Conservation (phyloP, 2,797 vertebrate genomes). For the Onychomys torridus region DNA sequence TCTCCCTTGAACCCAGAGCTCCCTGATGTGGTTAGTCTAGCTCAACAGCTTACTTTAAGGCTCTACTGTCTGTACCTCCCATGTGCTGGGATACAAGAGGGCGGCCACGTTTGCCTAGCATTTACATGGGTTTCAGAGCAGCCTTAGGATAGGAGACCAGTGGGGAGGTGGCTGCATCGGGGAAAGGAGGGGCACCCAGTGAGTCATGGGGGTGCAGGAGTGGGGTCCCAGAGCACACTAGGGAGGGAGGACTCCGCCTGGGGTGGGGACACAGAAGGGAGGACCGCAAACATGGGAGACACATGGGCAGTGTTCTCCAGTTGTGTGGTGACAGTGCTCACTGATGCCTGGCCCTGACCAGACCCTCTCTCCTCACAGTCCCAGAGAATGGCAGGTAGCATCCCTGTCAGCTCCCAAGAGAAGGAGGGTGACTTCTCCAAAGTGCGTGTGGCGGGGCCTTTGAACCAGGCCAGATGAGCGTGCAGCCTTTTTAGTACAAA, state of each 20-base stretch:
- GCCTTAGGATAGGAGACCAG: neutral
- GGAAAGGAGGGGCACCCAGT: neutral
- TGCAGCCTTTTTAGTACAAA: neutral
- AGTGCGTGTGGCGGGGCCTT: neutral
- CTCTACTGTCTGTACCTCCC: neutral
- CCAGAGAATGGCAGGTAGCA: neutral
- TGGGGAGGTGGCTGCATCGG: neutral
- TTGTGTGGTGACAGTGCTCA: accelerated
- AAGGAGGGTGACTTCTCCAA: neutral
- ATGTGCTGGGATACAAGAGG: neutral
- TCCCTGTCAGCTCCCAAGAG: neutral
- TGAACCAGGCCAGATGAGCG: neutral
- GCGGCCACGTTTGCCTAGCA: neutral
- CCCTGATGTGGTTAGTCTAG: neutral
- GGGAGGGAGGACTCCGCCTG: neutral
- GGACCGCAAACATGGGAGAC: neutral
- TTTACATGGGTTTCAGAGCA: neutral
- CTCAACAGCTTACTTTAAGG: neutral
- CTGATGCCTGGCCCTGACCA: neutral
- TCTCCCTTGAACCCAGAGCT: neutral
- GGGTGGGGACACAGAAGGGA: neutral
- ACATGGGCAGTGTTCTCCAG: neutral
- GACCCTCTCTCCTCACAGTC: neutral
- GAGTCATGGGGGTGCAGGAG: neutral
- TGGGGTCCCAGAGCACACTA: neutral